phyloP scores from a whole-genome alignment of 2,888 invertebrate species.

The Acronicta alni region DNA sequence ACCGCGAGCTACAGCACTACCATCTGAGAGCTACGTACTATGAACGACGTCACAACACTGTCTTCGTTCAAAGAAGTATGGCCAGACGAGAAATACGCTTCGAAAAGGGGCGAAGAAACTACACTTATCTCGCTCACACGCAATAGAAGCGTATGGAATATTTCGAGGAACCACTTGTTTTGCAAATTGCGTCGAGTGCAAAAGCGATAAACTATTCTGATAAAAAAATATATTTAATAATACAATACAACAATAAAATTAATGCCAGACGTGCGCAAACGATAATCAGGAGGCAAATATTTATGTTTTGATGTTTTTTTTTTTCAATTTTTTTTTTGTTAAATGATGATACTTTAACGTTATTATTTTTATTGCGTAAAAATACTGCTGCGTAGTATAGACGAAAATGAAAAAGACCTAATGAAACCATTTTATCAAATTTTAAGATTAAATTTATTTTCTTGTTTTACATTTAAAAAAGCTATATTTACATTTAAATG shows the following conservation, averaged over 20 bases:
- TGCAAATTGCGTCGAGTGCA: constrained; percentile 85
- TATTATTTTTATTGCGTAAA: too few species aligned
- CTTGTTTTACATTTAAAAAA: too few species aligned
- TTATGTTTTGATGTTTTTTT: not conserved
- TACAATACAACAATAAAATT: constrained; percentile 35
- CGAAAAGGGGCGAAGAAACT: constrained; percentile 75
- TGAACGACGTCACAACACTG: constrained; percentile 83
- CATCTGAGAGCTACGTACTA: constrained; percentile 89
- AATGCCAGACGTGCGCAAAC: constrained; percentile 36
- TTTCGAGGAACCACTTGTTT: constrained; percentile 87
- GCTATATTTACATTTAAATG: too few species aligned
- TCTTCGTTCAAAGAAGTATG: constrained; percentile 80
- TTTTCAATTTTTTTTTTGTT: too few species aligned
- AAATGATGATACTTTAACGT: too few species aligned
- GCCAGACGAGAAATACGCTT: constrained; percentile 76
- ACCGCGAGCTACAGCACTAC: constrained; percentile 85
- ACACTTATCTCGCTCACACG: constrained; percentile 79
- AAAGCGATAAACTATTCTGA: constrained; percentile 71
- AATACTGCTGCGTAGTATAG: not conserved
- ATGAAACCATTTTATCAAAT: too few species aligned
- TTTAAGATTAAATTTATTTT: too few species aligned
- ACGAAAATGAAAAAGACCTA: not conserved
- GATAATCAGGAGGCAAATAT: constrained; percentile 13
- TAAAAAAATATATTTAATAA: constrained; percentile 59
- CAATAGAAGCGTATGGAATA: constrained; percentile 86